phyloP scores from a whole-genome alignment of 2,888 invertebrate species.

The Lissonota sp. region DNA sequence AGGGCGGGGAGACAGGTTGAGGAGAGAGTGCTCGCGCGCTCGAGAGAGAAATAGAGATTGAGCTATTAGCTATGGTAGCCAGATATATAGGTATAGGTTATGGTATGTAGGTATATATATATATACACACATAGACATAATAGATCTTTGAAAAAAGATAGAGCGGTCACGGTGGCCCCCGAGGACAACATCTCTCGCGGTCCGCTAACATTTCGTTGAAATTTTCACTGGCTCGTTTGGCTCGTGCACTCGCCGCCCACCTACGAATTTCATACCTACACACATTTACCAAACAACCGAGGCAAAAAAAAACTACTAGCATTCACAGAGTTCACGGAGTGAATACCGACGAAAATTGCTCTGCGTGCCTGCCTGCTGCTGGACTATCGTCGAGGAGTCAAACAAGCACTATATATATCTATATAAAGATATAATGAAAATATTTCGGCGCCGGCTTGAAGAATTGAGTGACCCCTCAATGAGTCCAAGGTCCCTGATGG shows the following conservation, averaged over 20 bases:
- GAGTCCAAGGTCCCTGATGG: too few relatives aligned
- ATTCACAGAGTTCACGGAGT: too few relatives aligned
- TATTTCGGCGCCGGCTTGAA: too few relatives aligned
- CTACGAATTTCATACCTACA: too few relatives aligned
- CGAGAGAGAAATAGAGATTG: not conserved
- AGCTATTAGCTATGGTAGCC: conserved; percentile 19
- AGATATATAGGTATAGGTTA: not conserved
- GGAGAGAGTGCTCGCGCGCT: not conserved
- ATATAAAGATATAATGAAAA: too few relatives aligned
- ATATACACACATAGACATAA: conserved; percentile 49
- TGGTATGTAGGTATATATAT: conserved; percentile 29
- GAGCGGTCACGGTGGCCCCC: conserved; percentile 56
- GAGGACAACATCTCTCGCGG: conserved; percentile 20
- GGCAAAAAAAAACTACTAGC: too few relatives aligned
- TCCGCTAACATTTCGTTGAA: not conserved
- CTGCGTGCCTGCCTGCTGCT: too few relatives aligned
- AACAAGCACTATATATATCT: too few relatives aligned
- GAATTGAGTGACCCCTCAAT: too few relatives aligned
- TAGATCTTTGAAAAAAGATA: conserved; percentile 56
- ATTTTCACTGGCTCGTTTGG: conserved; percentile 31
- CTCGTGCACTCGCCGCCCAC: not conserved
- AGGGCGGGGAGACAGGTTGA: not conserved
- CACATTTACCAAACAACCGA: too few relatives aligned
- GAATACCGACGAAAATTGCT: too few relatives aligned
- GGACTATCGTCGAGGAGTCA: too few relatives aligned